Conservation (phyloP, 2,113 vertebrate species). For the Peromyscus californicus region DNA sequence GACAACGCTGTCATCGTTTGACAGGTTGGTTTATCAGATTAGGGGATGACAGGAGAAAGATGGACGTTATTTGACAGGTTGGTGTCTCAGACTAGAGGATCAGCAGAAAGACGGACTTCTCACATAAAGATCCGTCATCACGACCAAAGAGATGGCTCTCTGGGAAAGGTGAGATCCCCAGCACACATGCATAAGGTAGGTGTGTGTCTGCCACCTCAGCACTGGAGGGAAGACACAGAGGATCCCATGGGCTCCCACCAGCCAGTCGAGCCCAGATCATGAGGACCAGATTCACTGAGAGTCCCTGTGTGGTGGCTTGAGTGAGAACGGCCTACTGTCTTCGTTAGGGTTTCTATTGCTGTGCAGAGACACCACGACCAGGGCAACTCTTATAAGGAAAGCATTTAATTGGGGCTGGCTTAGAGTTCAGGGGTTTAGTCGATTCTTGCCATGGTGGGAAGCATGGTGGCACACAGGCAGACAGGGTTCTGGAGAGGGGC, state of each 20-base stretch:
- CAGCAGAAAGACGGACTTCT: not conserved
- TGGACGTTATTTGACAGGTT: too few relatives aligned
- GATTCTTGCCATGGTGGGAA: not conserved
- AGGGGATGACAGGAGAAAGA: too few relatives aligned
- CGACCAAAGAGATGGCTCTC: fast-evolving
- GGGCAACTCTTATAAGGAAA: too few relatives aligned
- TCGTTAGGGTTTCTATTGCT: not conserved
- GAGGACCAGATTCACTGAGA: not conserved
- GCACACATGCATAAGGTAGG: not conserved
- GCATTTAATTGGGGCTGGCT: too few relatives aligned
- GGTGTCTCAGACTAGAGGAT: not conserved
- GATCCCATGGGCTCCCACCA: not conserved
- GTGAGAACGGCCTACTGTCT: not conserved
- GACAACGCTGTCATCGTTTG: not conserved
- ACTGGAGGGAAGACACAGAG: not conserved
- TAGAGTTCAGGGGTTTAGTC: not conserved
- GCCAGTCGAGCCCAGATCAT: not conserved
- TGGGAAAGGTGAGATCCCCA: not conserved
- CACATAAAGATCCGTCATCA: not conserved
- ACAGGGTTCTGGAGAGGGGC: not conserved
- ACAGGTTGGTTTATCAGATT: too few relatives aligned
- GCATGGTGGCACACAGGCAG: not conserved
- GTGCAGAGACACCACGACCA: not conserved
- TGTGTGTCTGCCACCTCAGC: not conserved
- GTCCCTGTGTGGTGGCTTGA: not conserved